Base-by-base conservation (phyloP, 2,888 invertebrate species). In the Anarsia innoxiella region DNA sequence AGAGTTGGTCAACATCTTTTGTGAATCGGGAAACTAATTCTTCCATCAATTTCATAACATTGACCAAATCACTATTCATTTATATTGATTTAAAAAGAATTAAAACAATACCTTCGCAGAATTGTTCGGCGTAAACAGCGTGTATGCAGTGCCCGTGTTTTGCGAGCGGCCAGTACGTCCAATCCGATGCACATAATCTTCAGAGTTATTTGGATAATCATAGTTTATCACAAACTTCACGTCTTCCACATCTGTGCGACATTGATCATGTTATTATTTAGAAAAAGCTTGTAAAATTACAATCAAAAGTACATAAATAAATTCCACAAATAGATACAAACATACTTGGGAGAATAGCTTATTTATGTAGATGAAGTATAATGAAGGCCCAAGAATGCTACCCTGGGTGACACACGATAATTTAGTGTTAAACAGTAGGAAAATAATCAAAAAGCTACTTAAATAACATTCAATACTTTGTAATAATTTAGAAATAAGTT, bases 201-300 rank as follows among this genome's bases (percentile, higher is more conserved):
- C 98, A 2, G 96, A 96, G 76, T 95, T 95, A 70, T 94, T 94
- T 39, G 98, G 98, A 82, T 97, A 98, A 85, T 98, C 98, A 88
- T 93, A 97, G 89, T 98, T 99, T 87, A 99, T 96, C 63, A 99
- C 98, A 89, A 95, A 97, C 88, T 97, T 97, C 73, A 98, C 97
- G 87, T 99, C 98, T 76, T 97, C 96, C 78, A 98, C 97, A 90
- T 99, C 98, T 98, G 89, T 51, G 53, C 19, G n/a, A n/a, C n/a
- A n/a, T n/a, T n/a, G n/a, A n/a, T n/a, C n/a, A 19, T 19, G 19
- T 19, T 19, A 19, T 30, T 5, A 32, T 28, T 25, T 37, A n/a
- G n/a, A n/a, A n/a, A n/a, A n/a, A n/a, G n/a, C n/a, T n/a, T n/a
- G n/a, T n/a, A n/a, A n/a, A n/a, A n/a, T n/a, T n/a, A n/a, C n/a